Conservation (phyloP, 2,797 vertebrate species). For the Sebastes diaconus region DNA sequence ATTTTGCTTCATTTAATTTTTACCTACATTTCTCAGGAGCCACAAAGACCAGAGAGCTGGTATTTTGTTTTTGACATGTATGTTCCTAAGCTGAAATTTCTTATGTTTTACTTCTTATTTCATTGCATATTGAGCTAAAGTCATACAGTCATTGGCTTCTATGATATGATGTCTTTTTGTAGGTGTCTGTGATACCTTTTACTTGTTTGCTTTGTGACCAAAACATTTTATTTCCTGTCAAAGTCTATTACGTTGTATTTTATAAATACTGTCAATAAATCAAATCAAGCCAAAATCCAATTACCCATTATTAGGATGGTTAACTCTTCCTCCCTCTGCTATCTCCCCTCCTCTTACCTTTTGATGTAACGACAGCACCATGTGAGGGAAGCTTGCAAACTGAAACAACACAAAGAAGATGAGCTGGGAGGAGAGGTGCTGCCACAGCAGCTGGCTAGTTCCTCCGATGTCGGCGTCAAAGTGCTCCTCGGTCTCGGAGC, state of each 20-base stretch:
- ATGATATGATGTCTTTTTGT: neutral
- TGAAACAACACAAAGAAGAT: conserved; percentile 99
- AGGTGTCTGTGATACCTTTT: neutral
- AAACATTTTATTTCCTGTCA: neutral
- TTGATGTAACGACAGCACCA: conserved; percentile 98
- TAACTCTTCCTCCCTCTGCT: neutral
- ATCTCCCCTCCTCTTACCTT: conserved; percentile 85
- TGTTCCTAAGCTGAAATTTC: neutral
- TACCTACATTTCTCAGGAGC: neutral
- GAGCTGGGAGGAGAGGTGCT: conserved; percentile 99
- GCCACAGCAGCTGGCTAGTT: conserved; percentile 98
- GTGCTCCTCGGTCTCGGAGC: conserved; percentile 97
- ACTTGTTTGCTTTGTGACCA: neutral
- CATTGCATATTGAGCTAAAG: neutral
- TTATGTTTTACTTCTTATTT: neutral
- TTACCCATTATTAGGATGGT: neutral
- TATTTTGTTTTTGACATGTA: neutral
- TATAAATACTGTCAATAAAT: neutral
- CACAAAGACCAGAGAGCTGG: neutral
- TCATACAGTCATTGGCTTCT: accelerated
- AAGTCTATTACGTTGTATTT: neutral
- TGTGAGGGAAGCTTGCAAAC: conserved; percentile 99
- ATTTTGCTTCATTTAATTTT: neutral
- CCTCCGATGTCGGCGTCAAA: conserved; percentile 92
- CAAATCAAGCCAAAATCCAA: neutral